Base-by-base conservation (phyloP, 2,888 invertebrate species). In the Drosophila conformis region DNA sequence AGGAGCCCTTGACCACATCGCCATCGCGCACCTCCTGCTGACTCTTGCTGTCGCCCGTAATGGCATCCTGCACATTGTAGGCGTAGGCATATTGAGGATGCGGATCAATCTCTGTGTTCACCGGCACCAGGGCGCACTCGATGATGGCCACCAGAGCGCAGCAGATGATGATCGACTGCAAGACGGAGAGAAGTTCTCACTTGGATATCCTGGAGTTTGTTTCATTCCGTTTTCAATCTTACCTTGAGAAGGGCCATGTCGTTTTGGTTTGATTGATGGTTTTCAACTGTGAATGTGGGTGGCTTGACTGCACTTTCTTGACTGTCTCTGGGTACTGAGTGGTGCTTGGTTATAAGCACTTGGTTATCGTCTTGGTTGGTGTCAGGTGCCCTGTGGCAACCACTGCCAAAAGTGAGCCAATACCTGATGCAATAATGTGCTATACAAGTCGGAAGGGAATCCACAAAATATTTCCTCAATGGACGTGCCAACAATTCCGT, bases 31-130 rank as follows among this genome's bases (percentile, higher is more conserved):
- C 82, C 78, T 93, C 93, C 69, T 85, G 87, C 76, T 93, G 93
- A 65, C 90, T 92, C 80, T 93, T 93, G 53, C 92, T 91, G 67
- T 93, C 93, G 0, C 93, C 93, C 0, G 93, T 92, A n/a, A 92
- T 57, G 1, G 83, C 69, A 75, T 93, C 93, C 76, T 93, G 89
- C 0, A 93, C 91, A 71, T 93, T 92, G 66, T 93, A 93, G 42
- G 91, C 91, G 59, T 92, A 93, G 58, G 90, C 91, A 42, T 91
- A 91, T 52, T 91, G 89, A 1, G 92, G 91, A 85, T 91, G 91
- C 0, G 91, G 86, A 76, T 91, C 92, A 68, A 86, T 53, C 61
- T 91, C 88, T 1, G 84, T 84, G 69, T 84, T 91, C 57, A 87
- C 52, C 7, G 62, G 80, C 49, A 60, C 59, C 63, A 80, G 33